These are phyloP conservation scores for Halichondria panicea DNA, from an alignment of 37 sponge, comb jelly and placozoan species.

Conservation along the genomic window DNA sequence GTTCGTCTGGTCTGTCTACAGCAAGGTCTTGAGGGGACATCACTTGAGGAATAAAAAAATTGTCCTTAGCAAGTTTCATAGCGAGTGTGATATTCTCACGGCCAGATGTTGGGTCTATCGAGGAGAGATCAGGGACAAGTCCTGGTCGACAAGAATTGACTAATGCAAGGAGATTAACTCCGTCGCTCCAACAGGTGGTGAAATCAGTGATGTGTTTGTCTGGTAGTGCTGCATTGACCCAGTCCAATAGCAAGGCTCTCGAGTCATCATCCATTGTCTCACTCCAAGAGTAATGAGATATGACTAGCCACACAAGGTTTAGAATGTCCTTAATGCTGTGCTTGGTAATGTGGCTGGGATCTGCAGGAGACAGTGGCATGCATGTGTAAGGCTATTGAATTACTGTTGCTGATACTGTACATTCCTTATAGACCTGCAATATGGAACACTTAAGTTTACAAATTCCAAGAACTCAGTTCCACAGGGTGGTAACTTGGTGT, in stretches of 20 bases:
- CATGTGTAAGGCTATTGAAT: no score
- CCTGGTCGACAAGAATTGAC: slow-evolving; percentile 74
- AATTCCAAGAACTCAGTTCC: no score
- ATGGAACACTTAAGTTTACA: no score
- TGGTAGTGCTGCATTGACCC: slow-evolving; percentile 60
- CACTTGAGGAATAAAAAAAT: slow-evolving; percentile 66
- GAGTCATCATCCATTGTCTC: background rate
- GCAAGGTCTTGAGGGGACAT: slow-evolving; percentile 43
- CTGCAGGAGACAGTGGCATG: slow-evolving; percentile 14
- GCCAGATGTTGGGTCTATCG: slow-evolving; percentile 32
- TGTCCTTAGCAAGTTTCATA: slow-evolving; percentile 69
- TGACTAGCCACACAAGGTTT: slow-evolving; percentile 69
- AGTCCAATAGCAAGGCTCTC: slow-evolving; percentile 62
- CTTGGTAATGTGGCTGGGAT: slow-evolving; percentile 50
- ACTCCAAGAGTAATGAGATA: slow-evolving; percentile 52
- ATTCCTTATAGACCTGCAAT: no score
- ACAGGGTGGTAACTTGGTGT: no score
- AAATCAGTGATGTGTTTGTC: slow-evolving; percentile 41
- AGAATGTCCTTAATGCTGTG: slow-evolving; percentile 54
- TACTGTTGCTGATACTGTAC: no score
- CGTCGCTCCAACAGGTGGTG: slow-evolving; percentile 81
- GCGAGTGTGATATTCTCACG: slow-evolving; percentile 52
- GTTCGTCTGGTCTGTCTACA: slow-evolving; percentile 70
- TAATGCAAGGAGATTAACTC: slow-evolving; percentile 55
- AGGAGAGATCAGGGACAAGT: slow-evolving; percentile 50